These are phyloP conservation scores for Amphiprion clarkii DNA, from an alignment of 2,797 vertebrate genomes.

Conservation along the genomic window DNA sequence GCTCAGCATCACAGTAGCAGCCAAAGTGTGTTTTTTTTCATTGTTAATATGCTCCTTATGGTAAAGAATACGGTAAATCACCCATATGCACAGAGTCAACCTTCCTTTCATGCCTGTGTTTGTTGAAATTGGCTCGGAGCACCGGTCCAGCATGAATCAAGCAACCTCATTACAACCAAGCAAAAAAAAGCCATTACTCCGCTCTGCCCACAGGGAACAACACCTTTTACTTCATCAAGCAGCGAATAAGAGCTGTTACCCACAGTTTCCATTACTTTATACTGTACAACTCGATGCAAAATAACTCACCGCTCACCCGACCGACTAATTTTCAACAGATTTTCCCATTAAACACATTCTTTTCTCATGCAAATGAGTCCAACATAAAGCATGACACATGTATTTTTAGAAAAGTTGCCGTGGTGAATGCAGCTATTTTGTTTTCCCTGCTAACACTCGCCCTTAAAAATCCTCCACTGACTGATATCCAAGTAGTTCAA, in stretches of 20 bases:
- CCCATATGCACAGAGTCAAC: conserved; percentile 24
- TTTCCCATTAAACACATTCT: conserved; percentile 17
- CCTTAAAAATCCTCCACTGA: conserved; percentile 23
- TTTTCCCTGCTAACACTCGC: conserved; percentile 21
- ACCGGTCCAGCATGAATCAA: conserved; percentile 44
- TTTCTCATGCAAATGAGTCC: conserved; percentile 10
- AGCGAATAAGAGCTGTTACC: conserved; percentile 47
- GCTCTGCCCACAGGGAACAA: conserved; percentile 60
- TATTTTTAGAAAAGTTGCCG: conserved; percentile 1
- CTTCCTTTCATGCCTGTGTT: conserved; percentile 51
- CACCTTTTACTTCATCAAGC: conserved; percentile 70
- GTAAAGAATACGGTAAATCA: conserved; percentile 56
- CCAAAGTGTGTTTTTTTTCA: conserved; percentile 6
- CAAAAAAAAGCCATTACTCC: conserved; percentile 55
- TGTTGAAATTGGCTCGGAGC: conserved; percentile 62
- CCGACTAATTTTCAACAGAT: conserved; percentile 44
- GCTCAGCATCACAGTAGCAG: conserved; percentile 38
- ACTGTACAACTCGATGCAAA: conserved; percentile 33
- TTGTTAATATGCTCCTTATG: conserved; percentile 48
- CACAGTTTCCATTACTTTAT: conserved; percentile 59
- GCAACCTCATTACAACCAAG: conserved; percentile 65
- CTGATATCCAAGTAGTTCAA: conserved; percentile 38
- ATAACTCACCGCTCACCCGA: conserved; percentile 21
- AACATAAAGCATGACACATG: neutral
- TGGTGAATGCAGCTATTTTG: conserved; percentile 8